A percentile compares a stretch with the other conserved stretches of the same genome.
Conservation (phyloP, 2,113 vertebrate genomes). For the Tamias sibiricus region DNA sequence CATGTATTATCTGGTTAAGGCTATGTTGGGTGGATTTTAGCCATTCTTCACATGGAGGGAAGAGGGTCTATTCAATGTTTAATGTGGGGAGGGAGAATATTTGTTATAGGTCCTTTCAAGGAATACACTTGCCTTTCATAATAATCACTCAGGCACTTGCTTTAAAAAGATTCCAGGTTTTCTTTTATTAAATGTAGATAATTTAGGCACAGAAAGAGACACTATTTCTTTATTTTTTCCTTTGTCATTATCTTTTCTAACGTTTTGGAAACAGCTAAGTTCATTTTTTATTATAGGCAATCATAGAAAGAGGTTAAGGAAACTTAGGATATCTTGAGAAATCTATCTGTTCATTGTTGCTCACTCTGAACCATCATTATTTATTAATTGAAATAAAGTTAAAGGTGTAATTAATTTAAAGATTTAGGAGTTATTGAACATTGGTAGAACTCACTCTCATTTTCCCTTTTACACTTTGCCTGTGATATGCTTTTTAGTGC, state of each 20-base stretch:
- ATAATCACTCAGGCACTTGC: constrained; percentile 26
- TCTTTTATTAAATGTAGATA: constrained; percentile 34
- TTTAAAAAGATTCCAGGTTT: constrained; percentile 62
- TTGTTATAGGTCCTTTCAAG: constrained; percentile 44
- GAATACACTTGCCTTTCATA: constrained; percentile 53
- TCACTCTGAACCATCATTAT: not conserved
- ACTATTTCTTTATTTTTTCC: not conserved
- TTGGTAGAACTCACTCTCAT: not conserved
- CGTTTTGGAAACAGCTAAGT: constrained; percentile 61
- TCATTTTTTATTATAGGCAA: constrained; percentile 61
- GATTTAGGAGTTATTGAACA: not conserved
- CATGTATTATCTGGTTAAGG: constrained; percentile 37
- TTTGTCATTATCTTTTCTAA: constrained; percentile 53
- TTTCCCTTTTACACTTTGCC: not conserved
- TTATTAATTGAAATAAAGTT: not conserved
- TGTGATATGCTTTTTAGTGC: not conserved
- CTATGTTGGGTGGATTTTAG: constrained; percentile 7
- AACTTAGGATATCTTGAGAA: not conserved
- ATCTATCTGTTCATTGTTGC: not conserved
- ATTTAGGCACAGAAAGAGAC: constrained; percentile 46
- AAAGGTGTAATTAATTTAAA: constrained; percentile 24
- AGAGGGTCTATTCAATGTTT: constrained; percentile 11
- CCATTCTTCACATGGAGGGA: not conserved
- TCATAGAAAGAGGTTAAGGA: constrained; percentile 44
- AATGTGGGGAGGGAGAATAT: not conserved